These are phyloP conservation scores for Cephalopholis sonnerati DNA, from an alignment of 2,113 vertebrate species.

Conservation along the genomic window DNA sequence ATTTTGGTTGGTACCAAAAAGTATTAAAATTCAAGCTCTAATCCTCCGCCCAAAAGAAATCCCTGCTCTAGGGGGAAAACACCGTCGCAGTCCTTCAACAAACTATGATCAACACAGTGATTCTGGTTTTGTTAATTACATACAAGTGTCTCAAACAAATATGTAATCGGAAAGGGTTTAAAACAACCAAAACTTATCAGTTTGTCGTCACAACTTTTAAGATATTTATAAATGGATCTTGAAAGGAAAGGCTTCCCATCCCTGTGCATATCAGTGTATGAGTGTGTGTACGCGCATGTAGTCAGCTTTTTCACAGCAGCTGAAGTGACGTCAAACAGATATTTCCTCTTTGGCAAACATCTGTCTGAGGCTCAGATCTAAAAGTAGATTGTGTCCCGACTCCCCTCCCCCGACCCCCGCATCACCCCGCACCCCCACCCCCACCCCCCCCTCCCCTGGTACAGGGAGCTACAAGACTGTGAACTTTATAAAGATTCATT, in stretches of 20 bases:
- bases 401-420: neutral
- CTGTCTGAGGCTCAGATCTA: neutral
- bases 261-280: conserved; percentile 16
- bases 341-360: neutral
- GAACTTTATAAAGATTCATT: conserved; percentile 78
- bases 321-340: conserved; percentile 54
- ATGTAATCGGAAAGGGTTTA: neutral
- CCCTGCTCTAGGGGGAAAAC: neutral
- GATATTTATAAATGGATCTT: neutral
- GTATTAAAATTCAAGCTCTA: neutral
- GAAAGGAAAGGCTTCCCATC: neutral
- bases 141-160: neutral
- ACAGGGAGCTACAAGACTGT: conserved; percentile 84
- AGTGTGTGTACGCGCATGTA: neutral
- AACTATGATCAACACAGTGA: neutral
- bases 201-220: neutral
- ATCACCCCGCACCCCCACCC: neutral
- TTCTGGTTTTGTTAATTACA: neutral
- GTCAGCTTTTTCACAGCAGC: conserved; percentile 45
- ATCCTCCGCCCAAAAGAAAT: neutral
- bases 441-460: conserved; percentile 19
- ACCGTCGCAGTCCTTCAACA: no score
- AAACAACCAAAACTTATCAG: no score
- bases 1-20: neutral
- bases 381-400: conserved; percentile 4